Base-by-base conservation (phyloP, 2,113 vertebrate genomes). In the Esox niger region DNA sequence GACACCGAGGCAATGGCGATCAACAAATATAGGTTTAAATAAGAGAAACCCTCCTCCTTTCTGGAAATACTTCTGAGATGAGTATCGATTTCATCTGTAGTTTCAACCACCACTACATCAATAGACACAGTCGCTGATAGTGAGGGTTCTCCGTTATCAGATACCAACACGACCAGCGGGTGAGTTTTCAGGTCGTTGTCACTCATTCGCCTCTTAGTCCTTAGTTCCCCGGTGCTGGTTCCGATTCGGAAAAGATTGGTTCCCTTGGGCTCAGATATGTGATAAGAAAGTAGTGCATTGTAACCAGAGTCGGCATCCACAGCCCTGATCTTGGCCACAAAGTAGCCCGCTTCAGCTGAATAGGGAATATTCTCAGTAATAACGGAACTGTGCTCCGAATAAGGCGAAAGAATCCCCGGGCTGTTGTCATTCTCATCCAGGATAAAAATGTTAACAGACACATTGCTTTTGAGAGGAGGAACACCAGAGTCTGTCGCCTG, bases 171-270 rank as follows among this genome's bases (percentile, higher is more conserved):
- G 0, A 93, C 83, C 65, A 93, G 79, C 6, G 87, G 92, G 77
- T 94, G 91, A 62, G 87, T 91, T 81, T 89, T 80, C 49, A 84
- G 69, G 64, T 95, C 92, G 0, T 86, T 91, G 76, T 91, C 86
- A 74, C 91, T 87, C 88, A 93, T 70, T 66, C 83, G 81, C 52
- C 85, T 82, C 29, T 77, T 85, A 73, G 85, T 87, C 66, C 85
- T 74, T 31, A 88, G 80, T 75, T 88, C 84, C 21, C 82, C 84
- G 1, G 73, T 84, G 66, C 69, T 86, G 73, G 55, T 86, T 38
- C 80, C 76, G n/a, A 87, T 82, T 29, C 73, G 31, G 59, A 87
- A 87, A 9, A 87, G 79, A 55, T 62, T 84, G 25, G 67, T 63
- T 67, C 81, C 82, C 49, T 82, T 87, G 25, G 78, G 82, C 47